phyloP scores from a whole-genome alignment of 1,140 invertebrate species.

The Aphidius gifuensis region DNA sequence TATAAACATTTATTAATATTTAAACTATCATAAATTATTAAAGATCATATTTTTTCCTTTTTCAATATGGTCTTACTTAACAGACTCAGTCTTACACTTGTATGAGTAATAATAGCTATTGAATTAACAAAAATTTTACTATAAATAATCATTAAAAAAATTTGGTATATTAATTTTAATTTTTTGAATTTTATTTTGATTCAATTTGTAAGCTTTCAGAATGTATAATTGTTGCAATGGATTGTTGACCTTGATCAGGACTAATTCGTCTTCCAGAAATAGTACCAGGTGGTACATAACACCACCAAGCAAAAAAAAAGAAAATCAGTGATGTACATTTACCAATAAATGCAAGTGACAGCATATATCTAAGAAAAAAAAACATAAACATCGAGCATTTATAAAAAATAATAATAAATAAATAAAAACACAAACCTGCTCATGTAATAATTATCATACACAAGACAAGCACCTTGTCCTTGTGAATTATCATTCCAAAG shows the following conservation, averaged over 20 bases:
- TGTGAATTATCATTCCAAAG: constrained; percentile 69
- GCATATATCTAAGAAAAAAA: constrained; percentile 61
- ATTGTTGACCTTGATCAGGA: constrained; percentile 29
- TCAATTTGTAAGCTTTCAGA: constrained; percentile 16
- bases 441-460: constrained; percentile 70
- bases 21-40: too few relatives aligned
- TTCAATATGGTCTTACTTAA: too few relatives aligned
- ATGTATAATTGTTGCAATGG: constrained; percentile 33
- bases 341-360: constrained; percentile 62
- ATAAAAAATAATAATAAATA: too few relatives aligned
- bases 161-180: too few relatives aligned
- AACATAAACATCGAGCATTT: too few relatives aligned
- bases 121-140: too few relatives aligned
- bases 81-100: too few relatives aligned
- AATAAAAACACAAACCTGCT: constrained; percentile 56
- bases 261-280: constrained; percentile 30
- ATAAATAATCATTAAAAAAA: too few relatives aligned
- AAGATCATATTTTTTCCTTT: too few relatives aligned
- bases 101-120: too few relatives aligned
- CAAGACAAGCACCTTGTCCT: constrained; percentile 63
- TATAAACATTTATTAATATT: too few relatives aligned
- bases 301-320: constrained; percentile 69
- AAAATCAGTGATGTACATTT: constrained; percentile 65
- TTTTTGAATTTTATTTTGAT: too few relatives aligned
- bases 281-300: constrained; percentile 60